Evolutionary conservation across 1,140 invertebrate species (phyloP), one percentile per base, ranked within the genome.

Genomic region (Zaprionus capensis): DNA sequence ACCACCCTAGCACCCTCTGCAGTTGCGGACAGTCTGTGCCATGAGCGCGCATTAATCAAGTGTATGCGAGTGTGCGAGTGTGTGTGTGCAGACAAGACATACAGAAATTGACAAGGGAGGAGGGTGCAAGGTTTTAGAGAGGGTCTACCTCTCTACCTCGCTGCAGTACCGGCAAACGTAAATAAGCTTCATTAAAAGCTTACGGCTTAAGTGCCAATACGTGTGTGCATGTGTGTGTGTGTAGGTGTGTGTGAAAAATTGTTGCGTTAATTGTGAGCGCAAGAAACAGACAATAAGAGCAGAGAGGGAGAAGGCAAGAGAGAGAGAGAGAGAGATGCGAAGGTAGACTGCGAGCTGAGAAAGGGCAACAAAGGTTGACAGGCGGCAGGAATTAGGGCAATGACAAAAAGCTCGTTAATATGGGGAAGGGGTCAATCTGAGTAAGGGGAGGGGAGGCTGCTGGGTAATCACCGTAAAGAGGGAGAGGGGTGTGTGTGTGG

Each of bases 101-200:
- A 44, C 34, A 41, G 41, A 20, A 15, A 41, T n/a, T n/a, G 24
- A 14, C 24, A 31, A 6, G 14, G 46, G 14, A 26, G 22, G n/a
- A 22, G 26, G 26, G 44, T 34, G 24, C 14, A 22, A 0, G 5
- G 28, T 17, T 20, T 46, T 22, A 38, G 14, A 63, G 26, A 7
- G 59, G 12, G 41, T 46, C 36, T 38, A 14, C 51, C 46, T 51
- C 31, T 46, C 36, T 38, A 14, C 51, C 46, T 58, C 31, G 24
- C 31, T 12, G 20, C 61, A 66, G 82, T 68, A 65, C 6, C 41
- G n/a, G 6, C n/a, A 81, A 84, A 75, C 81, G 59, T 81, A 68
- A 74, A 44, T 71, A 86, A 80, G 78, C 81, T 88, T 82, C 73
- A 76, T 82, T 88, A 88, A 87, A 87, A 87, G 84, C 84, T 88